Conservation (phyloP, 2,888 invertebrate species). For the Clusia tigrina region DNA sequence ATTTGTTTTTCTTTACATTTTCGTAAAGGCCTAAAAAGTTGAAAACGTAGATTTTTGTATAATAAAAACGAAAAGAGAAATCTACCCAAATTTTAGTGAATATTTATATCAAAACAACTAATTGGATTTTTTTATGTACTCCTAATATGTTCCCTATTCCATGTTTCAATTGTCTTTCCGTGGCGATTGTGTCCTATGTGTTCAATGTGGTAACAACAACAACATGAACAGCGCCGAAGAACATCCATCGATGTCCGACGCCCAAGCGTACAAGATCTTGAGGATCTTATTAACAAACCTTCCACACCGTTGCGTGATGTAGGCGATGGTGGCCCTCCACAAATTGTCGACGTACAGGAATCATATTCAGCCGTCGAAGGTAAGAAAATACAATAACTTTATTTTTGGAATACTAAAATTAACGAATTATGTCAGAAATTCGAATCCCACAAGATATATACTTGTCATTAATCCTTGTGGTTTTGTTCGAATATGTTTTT, state of each 20-base stretch:
- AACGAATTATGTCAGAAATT: no score
- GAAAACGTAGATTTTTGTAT: no score
- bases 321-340: constrained; percentile 85
- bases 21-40: no score
- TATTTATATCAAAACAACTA: no score
- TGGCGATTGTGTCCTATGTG: not conserved
- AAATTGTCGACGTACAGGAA: constrained; percentile 91
- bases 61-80: no score
- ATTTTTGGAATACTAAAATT: constrained; percentile 4
- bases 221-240: constrained; percentile 73
- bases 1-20: no score
- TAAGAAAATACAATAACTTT: constrained; percentile 58
- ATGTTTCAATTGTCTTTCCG: not conserved
- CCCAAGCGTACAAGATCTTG: constrained; percentile 88
- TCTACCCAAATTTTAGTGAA: no score
- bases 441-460: no score
- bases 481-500: no score
- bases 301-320: constrained; percentile 85
- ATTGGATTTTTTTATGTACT: constrained; percentile 6
- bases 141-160: constrained; percentile 10
- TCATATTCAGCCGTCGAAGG: constrained; percentile 98
- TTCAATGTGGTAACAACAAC: not conserved
- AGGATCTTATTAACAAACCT: constrained; percentile 89
- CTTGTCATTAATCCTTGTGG: no score
- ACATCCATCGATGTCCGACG: constrained; percentile 90